Evolutionary conservation across 2,888 invertebrate genomes (phyloP).

Genomic region (Auanema freiburgensis): DNA sequence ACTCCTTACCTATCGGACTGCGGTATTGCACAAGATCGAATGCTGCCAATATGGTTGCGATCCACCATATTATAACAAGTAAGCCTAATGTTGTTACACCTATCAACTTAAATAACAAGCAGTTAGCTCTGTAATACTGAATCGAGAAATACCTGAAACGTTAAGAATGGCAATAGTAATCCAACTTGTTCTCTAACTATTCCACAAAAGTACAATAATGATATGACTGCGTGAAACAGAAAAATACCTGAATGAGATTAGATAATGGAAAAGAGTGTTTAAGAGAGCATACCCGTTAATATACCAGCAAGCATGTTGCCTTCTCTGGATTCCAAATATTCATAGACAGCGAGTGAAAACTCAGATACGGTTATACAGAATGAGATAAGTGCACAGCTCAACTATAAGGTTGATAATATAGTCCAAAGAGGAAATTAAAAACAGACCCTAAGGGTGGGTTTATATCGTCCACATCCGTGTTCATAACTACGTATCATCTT

Average conservation of each 20-base stretch:
- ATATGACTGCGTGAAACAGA: constrained; percentile 30
- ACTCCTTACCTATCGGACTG: constrained; percentile 16
- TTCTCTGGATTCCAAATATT: constrained; percentile 10
- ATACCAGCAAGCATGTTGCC: constrained; percentile 16
- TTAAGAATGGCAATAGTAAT: constrained; percentile 40
- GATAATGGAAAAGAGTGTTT: not conserved
- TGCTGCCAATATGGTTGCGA: constrained; percentile 32
- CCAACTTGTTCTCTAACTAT: constrained; percentile 29
- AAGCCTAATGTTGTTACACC: constrained; percentile 28
- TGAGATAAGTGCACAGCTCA: constrained; percentile 12
- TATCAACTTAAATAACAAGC: constrained; percentile 26
- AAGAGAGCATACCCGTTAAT: constrained; percentile 7
- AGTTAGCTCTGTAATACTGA: not conserved
- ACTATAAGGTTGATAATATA: constrained; percentile 4
- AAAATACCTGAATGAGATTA: constrained; percentile 25
- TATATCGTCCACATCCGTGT: constrained; percentile 29
- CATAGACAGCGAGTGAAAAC: constrained; percentile 7
- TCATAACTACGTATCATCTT: constrained; percentile 32
- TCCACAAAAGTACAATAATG: constrained; percentile 32
- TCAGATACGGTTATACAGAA: constrained; percentile 9
- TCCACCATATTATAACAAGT: constrained; percentile 45
- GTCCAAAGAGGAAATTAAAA: not conserved
- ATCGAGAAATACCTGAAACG: constrained; percentile 23
- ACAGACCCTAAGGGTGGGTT: constrained; percentile 39
- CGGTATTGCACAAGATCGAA: constrained; percentile 36